phyloP scores from a whole-genome alignment of 2,113 vertebrate species.

The Perca fluviatilis region DNA sequence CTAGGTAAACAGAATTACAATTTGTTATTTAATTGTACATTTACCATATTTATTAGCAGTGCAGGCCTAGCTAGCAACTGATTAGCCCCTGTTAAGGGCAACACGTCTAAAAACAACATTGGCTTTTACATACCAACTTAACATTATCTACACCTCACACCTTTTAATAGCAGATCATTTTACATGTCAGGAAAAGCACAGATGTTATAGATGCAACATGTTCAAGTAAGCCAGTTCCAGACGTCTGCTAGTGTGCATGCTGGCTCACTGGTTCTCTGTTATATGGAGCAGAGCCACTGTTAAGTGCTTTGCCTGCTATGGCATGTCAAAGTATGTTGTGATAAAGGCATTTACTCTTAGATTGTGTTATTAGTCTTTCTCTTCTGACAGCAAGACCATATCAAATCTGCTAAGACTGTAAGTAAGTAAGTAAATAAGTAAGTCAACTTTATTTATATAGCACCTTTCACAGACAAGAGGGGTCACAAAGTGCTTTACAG shows the following conservation, averaged over 20 bases:
- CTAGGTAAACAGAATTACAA: conserved; percentile 16
- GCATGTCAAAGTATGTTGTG: too few relatives aligned
- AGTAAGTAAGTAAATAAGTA: too few relatives aligned
- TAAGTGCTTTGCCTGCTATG: too few relatives aligned
- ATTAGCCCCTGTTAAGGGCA: neutral
- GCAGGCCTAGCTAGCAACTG: neutral
- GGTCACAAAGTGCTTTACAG: too few relatives aligned
- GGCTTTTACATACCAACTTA: neutral
- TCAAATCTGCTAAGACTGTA: neutral
- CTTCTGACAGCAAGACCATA: neutral
- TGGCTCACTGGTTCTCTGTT: neutral
- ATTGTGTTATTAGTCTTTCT: neutral
- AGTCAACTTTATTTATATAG: too few relatives aligned
- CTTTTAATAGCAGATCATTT: neutral
- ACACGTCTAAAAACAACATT: neutral
- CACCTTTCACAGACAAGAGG: too few relatives aligned
- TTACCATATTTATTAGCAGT: neutral
- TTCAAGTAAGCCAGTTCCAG: neutral
- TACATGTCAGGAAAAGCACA: neutral
- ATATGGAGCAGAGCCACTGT: neutral
- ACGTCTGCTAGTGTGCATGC: neutral
- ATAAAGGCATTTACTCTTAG: too few relatives aligned
- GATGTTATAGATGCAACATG: neutral
- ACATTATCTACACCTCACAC: neutral
- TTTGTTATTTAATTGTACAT: neutral